Base-by-base conservation (phyloP, 2,888 invertebrate species). In the Lithophane socia region DNA sequence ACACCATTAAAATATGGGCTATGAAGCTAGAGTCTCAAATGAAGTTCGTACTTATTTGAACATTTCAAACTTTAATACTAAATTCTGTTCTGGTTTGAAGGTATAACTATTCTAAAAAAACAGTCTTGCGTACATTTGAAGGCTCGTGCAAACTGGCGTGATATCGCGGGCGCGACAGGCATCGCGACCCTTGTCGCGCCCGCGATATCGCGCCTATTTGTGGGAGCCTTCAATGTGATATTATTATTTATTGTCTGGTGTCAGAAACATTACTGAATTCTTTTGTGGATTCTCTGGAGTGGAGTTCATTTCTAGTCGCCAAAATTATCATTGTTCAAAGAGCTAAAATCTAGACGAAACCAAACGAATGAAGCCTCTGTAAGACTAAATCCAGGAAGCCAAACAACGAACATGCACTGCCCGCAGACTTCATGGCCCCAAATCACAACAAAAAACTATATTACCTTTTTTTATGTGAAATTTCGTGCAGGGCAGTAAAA, bases 401-500 rank as follows among this genome's bases (percentile, higher is more conserved):
- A 42, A 68, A 80, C 37, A 42, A 60, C 5, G 24, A 49, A 58
- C 37, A 42, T 16, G 21, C 16, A 49, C 47, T 47, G 21, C n/a
- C 64, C 75, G 78, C 71, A 52, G n/a, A n/a, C 60, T 76, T 70
- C 13, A 69, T 63, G 69, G 79, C 86, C 74, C 76, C 61, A 77
- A 86, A 79, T 82, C 69, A 74, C 73, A 83, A 77, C 73, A 87
- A 87, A 83, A 83, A 79, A 81, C 71, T 74, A 73, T 82, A 75
- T 79, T 71, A 37, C 56, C 76, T 73, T 82, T 86, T 87, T 84
- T 86, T 71, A 83, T 83, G 78, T 75, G 75, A 86, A 80, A 78
- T 84, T 83, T 88, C 52, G 84, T 75, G 83, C 71, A 68, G 79
- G 72, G 76, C 68, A 77, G 79, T 88, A 84, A 84, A 88, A 88